These are phyloP conservation scores for Sorex araneus DNA, from an alignment of 2,113 vertebrate species.

Conservation along the genomic window DNA sequence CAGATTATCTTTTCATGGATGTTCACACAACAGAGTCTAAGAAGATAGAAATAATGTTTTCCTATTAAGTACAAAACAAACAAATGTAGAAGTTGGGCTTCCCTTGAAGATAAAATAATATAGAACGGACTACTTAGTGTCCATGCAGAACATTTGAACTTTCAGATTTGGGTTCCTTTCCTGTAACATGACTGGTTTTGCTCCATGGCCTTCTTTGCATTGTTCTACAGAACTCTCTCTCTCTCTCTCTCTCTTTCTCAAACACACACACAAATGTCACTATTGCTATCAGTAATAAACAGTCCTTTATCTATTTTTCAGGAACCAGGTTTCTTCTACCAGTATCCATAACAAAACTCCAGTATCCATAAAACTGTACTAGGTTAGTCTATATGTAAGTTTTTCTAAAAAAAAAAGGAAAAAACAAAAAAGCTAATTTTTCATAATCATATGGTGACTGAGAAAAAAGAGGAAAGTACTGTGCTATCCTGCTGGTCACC, in stretches of 20 bases:
- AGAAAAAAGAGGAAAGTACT: neutral
- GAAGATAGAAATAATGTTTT: neutral
- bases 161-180: neutral
- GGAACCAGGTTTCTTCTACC: neutral
- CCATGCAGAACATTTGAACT: neutral
- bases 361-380: neutral
- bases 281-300: neutral
- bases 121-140: neutral
- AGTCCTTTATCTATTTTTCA: neutral
- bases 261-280: too few relatives aligned
- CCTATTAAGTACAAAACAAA: neutral
- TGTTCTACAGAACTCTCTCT: neutral
- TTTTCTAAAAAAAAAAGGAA: neutral
- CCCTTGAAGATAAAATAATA: neutral
- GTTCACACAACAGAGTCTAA: neutral
- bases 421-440: neutral
- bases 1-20: neutral
- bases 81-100: neutral
- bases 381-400: neutral
- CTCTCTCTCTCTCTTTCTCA: too few relatives aligned
- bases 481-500: fast-evolving
- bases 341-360: neutral
- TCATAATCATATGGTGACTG: neutral
- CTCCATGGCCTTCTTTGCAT: neutral
- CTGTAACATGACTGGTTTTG: neutral